A percentile compares a stretch with the other conserved stretches of the same genome.
phyloP scores from a whole-genome alignment of 2,113 vertebrate genomes.

The human (Homo sapiens) region DNA sequence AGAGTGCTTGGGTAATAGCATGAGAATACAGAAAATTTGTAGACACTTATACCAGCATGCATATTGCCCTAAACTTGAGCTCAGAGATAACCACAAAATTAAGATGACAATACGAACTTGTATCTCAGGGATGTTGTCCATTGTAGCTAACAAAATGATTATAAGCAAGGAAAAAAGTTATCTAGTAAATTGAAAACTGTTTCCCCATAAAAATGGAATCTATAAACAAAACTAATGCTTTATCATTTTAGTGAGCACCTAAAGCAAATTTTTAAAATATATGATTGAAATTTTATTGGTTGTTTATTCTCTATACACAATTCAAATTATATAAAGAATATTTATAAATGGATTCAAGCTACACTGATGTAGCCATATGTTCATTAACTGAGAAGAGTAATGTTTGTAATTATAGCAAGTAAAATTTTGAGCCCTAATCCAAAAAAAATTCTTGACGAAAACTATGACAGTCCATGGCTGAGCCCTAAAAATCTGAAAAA shows the following conservation, averaged over 20 bases:
- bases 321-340: background rate
- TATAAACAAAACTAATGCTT: background rate
- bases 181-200: background rate
- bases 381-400: background rate
- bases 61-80: background rate
- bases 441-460: background rate
- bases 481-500: background rate
- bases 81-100: conserved; percentile 29
- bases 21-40: background rate
- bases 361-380: background rate
- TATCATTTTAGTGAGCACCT: background rate
- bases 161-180: background rate
- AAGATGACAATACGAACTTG: conserved; percentile 33
- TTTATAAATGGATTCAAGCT: background rate
- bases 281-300: background rate
- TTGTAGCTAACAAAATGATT: background rate
- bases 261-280: background rate
- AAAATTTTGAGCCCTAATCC: background rate
- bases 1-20: background rate
- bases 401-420: background rate
- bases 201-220: conserved; percentile 19
- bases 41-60: background rate
- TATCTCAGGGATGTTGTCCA: background rate
- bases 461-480: background rate
- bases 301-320: background rate